Evolutionary conservation across 2,888 invertebrate species (phyloP).

Genomic region (Eupithecia subumbrata): DNA sequence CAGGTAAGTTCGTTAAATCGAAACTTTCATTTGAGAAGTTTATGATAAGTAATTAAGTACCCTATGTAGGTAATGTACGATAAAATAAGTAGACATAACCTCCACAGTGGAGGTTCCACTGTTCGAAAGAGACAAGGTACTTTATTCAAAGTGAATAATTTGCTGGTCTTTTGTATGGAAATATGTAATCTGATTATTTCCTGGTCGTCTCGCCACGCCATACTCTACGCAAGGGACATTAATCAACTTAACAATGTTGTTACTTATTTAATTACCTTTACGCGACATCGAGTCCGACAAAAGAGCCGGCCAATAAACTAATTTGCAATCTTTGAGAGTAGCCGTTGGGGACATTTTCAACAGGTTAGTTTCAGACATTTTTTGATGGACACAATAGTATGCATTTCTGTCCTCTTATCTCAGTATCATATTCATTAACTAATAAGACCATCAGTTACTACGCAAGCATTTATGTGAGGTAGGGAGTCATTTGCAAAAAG

Average conservation of each 20-base stretch:
- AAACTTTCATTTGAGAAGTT: not conserved
- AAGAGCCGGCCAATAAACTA: not conserved
- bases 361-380: not conserved
- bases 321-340: conserved; percentile 1
- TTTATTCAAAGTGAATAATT: not conserved
- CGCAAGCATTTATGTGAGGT: not conserved
- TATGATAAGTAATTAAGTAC: too few species aligned
- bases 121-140: not conserved
- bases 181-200: not conserved
- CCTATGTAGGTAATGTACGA: not conserved
- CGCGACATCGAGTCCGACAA: not conserved
- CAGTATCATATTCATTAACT: not conserved
- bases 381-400: not conserved
- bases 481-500: not conserved
- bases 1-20: not conserved
- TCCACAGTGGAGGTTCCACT: not conserved
- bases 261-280: not conserved
- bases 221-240: not conserved
- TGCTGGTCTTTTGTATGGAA: not conserved
- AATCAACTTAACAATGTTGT: conserved; percentile 1
- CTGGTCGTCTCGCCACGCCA: not conserved
- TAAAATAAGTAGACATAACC: not conserved
- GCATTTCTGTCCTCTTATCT: not conserved
- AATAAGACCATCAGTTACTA: not conserved
- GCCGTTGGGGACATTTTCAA: not conserved